Conservation (phyloP, 2,888 invertebrate genomes). For the Caradrina kadenii region DNA sequence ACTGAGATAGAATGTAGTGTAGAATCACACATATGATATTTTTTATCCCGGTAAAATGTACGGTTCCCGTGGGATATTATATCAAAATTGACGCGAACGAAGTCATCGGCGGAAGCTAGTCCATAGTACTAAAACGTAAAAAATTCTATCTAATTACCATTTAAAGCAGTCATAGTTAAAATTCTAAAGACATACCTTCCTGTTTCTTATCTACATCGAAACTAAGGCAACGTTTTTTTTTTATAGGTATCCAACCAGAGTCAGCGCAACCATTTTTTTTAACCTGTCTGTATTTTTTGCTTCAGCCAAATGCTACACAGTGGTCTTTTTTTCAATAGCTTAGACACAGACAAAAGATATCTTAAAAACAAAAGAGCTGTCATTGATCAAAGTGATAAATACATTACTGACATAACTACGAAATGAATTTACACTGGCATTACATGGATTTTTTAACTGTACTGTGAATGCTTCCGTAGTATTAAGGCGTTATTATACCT, state of each 20-base stretch:
- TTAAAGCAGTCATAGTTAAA: too few species aligned
- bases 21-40: too few species aligned
- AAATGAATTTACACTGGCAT: conserved; percentile 25
- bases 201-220: neutral
- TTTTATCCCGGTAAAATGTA: too few species aligned
- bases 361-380: conserved; percentile 34
- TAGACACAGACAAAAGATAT: conserved; percentile 29
- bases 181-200: neutral
- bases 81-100: too few species aligned
- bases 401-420: conserved; percentile 8
- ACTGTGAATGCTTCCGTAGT: conserved; percentile 8
- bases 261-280: conserved; percentile 1
- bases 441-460: too few species aligned
- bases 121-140: too few species aligned
- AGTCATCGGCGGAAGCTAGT: too few species aligned
- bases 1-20: too few species aligned
- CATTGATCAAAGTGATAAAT: conserved; percentile 41
- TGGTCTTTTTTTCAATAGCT: conserved; percentile 7
- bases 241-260: neutral
- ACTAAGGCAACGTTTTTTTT: too few species aligned
- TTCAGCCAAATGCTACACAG: conserved; percentile 5
- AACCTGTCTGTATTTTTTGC: conserved; percentile 10
- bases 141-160: too few species aligned
- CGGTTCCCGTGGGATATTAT: too few species aligned
- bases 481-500: neutral